Conservation (phyloP, 2,113 vertebrate genomes). For the Paralichthys olivaceus region DNA sequence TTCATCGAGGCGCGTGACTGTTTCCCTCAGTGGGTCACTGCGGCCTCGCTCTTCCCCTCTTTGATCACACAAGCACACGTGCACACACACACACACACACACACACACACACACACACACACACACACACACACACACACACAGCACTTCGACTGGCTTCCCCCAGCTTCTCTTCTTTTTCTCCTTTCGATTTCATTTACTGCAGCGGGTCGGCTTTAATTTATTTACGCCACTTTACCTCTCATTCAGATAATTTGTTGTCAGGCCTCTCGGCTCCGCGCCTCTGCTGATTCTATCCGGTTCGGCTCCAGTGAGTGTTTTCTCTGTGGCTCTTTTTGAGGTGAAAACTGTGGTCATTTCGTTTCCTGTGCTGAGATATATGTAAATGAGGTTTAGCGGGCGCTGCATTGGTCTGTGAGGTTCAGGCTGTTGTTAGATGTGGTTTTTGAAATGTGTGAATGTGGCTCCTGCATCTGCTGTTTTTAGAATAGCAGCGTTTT, state of each 20-base stretch:
- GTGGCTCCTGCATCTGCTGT: no score
- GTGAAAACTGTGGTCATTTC: neutral
- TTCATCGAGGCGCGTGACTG: conserved; percentile 34
- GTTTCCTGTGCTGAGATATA: neutral
- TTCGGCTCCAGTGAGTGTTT: conserved; percentile 12
- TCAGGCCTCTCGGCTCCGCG: conserved; percentile 15
- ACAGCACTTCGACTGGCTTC: conserved; percentile 36
- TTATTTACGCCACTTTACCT: conserved; percentile 52
- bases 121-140: neutral
- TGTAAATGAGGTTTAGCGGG: no score
- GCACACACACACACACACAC: conserved; percentile 1
- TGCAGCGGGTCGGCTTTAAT: conserved; percentile 49
- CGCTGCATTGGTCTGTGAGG: no score
- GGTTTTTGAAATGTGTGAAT: neutral
- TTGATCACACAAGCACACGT: conserved; percentile 43
- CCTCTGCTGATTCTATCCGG: conserved; percentile 21
- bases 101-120: conserved; percentile 21
- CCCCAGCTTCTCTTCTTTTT: conserved; percentile 23
- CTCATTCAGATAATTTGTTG: conserved; percentile 52
- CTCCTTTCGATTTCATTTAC: conserved; percentile 60
- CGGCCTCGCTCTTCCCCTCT: conserved; percentile 28
- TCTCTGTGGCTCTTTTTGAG: conserved; percentile 18
- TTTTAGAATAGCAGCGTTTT: neutral
- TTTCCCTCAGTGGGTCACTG: conserved; percentile 39
- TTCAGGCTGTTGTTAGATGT: no score